Conservation (phyloP, 2,888 invertebrate species). For the Tridacna crocea region DNA sequence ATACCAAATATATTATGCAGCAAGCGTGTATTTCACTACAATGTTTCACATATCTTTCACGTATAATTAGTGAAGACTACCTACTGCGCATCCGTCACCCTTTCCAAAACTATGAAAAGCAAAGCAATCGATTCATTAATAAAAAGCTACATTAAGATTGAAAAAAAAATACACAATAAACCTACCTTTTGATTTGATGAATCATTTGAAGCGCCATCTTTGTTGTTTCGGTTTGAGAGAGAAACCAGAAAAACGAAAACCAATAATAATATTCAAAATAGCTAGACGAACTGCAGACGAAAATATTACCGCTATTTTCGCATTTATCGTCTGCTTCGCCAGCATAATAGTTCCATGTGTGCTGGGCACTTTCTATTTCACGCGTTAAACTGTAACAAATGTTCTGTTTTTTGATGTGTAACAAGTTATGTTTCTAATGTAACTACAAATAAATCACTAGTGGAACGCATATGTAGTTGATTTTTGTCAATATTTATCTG, state of each 20-base stretch:
- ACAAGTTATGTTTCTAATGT: no score
- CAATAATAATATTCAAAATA: constrained; percentile 25
- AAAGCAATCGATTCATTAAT: no score
- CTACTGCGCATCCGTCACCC: no score
- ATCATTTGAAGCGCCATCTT: constrained; percentile 27
- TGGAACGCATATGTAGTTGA: no score
- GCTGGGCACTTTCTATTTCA: constrained; percentile 9
- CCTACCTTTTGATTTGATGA: constrained; percentile 38
- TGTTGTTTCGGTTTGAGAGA: background rate
- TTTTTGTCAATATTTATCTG: no score
- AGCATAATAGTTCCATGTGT: background rate
- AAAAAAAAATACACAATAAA: background rate
- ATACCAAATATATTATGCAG: no score
- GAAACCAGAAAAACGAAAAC: constrained; percentile 1
- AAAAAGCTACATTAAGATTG: background rate
- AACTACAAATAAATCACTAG: no score
- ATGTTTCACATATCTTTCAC: no score
- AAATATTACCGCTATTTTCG: background rate
- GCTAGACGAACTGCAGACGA: constrained; percentile 5
- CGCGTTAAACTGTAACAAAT: background rate
- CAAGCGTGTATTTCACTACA: no score
- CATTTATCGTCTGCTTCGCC: background rate
- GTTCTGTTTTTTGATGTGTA: no score
- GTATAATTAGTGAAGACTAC: no score
- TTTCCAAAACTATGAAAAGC: no score